Conservation (phyloP, 2,113 vertebrate species). For the Notarius quadriscutis region DNA sequence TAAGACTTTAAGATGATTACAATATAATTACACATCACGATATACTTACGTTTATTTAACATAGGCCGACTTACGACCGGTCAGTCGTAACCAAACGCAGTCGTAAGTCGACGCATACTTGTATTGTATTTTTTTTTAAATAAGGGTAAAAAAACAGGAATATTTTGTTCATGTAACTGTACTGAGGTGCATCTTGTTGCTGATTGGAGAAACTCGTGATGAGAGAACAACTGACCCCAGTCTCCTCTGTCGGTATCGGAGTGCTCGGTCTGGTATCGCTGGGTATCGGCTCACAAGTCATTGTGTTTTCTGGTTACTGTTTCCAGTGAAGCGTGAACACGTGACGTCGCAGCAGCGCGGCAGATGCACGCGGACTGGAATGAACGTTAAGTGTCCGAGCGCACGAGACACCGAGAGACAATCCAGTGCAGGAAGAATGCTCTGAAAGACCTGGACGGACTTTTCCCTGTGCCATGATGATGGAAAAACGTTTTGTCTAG, state of each 20-base stretch:
- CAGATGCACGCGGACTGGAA: slow-evolving; percentile 12
- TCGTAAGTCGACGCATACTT: too few species aligned
- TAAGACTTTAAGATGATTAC: too few species aligned
- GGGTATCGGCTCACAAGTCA: not conserved
- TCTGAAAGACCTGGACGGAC: not conserved
- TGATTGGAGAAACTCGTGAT: not conserved
- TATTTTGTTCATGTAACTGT: too few species aligned
- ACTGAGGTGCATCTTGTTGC: not conserved
- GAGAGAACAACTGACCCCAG: not conserved
- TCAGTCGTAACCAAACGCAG: too few species aligned
- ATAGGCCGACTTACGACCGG: too few species aligned
- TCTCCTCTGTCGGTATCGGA: not conserved
- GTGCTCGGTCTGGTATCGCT: not conserved
- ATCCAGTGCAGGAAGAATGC: slow-evolving; percentile 7
- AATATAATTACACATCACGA: too few species aligned
- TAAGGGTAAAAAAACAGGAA: too few species aligned
- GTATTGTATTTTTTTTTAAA: too few species aligned
- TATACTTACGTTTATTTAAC: too few species aligned
- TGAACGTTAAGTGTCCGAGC: not conserved
- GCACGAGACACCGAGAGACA: not conserved
- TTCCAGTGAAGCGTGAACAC: not conserved
- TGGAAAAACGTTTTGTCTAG: not conserved
- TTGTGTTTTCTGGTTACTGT: slow-evolving; percentile 15
- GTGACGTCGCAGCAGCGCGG: slow-evolving; percentile 21
- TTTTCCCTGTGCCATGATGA: not conserved